Evolutionary conservation across 2,797 vertebrate species (phyloP), one percentile per base, ranked within the genome.

Genomic region (Acipenser ruthenus): DNA sequence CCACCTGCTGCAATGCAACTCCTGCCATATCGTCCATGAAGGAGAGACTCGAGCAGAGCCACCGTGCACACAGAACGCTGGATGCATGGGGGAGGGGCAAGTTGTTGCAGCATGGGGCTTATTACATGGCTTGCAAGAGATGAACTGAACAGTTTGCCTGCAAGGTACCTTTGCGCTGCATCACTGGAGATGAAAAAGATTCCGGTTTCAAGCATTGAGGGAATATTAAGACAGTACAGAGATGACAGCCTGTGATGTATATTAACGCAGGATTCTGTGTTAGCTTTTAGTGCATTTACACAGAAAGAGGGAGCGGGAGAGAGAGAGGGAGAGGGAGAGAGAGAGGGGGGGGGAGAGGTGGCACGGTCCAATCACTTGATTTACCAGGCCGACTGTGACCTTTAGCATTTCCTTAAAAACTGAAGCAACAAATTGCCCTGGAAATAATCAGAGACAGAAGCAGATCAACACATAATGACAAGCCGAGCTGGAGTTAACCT

Each of bases 31-130:
- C 74, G 74, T 82, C 77, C 72, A 69, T 68, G 65, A 62, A 73
- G 68, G 62, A 72, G 67, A 69, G 15, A 74, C 70, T 76, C 60
- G 6, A 72, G 73, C 76, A 78, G 59, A 78, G 70, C 67, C 72
- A 70, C 68, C 47, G 50, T 15, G 72, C 67, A 74, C 68, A 1
- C 68, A 8, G 78, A 7, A 60, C 2, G 76, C 75, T 60, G 75
- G 61, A 11, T 66, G 75, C 73, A 8, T 70, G 76, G 68, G 70
- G 79, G 77, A 82, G 78, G 80, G 72, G 78, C 76, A 18, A 83
- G 68, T 77, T 74, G 71, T 64, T 80, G 80, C 78, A 84, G 81
- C 69, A 72, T 72, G 75, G 75, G 77, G 81, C 80, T 81, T 76
- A 64, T 77, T 84, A 79, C 82, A 76, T 74, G 74, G 82, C 80